These are phyloP conservation scores for Artibeus jamaicensis DNA, from an alignment of 2,797 vertebrate genomes.

Conservation along the genomic window DNA sequence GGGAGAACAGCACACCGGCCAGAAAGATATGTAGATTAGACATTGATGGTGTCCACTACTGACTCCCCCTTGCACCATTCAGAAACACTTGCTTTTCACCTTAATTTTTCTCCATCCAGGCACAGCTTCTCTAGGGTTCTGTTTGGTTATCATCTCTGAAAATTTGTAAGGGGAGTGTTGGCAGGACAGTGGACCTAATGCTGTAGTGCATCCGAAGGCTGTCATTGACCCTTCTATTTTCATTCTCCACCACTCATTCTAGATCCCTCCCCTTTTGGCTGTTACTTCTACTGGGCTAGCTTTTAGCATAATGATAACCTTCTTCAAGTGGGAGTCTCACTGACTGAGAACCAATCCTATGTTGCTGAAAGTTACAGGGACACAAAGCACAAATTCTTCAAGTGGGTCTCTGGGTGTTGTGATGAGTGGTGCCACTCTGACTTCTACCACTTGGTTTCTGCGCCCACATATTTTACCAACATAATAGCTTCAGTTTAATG, in stretches of 20 bases:
- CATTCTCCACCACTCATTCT: not conserved
- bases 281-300: not conserved
- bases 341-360: not conserved
- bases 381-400: not conserved
- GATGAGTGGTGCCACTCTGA: not conserved
- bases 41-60: not conserved
- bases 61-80: not conserved
- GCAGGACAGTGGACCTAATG: not conserved
- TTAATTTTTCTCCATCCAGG: not conserved
- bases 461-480: not conserved
- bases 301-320: not conserved
- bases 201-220: not conserved
- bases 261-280: not conserved
- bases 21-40: not conserved
- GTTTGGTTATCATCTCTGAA: not conserved
- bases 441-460: not conserved
- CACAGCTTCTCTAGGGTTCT: not conserved
- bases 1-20: fast-evolving
- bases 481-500: not conserved
- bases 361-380: not conserved
- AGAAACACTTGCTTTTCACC: not conserved
- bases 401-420: not conserved
- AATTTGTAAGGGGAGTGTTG: not conserved
- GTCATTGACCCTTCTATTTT: not conserved
- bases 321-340: not conserved